Base-by-base conservation (phyloP, 2,888 invertebrate genomes). In the Alviniconcha strummeri region DNA sequence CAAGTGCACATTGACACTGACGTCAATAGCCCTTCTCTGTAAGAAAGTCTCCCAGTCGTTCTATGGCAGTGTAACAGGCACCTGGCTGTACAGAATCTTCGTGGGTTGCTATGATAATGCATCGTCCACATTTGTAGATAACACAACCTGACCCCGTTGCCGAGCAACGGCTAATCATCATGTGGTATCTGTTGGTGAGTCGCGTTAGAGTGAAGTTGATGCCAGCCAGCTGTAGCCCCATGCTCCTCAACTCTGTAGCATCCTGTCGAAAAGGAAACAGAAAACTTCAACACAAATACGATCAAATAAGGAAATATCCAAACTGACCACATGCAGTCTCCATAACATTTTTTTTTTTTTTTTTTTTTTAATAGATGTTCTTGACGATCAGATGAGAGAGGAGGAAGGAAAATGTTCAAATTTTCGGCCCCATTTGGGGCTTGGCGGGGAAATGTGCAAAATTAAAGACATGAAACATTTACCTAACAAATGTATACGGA, bases 161-260 rank as follows among this genome's bases (percentile, higher is more conserved):
- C 19, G 67, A 64, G n/a, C 77, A 75, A n/a, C 82, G 76, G 4
- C 82, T 76, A 57, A 82, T 77, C 82, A 82, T 82, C 19, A 82
- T 54, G 75, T 64, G 5, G 64, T 74, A 56, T 15, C 82, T 64
- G 56, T 82, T 56, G 36, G 82, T 19, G 57, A 78, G 52, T 0
- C 82, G 74, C 6, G 82, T 82, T 6, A 82, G 8, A 6, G 82
- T 82, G 55, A 76, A 82, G 56, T 17, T 60, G 15, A 64, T 4
- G 17, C 69, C 82, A 52, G 75, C 67, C 17, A 82, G 56, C 19
- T 54, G 69, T 4, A 82, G 17, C 11, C 82, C 82, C 4, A 69
- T 4, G 6, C 77, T 56, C 11, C 82, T 60, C 19, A 82, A 36
- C 36, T 56, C 56, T 76, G 74, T 77, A 55, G 74, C 75, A 60